Evolutionary conservation across 1,140 invertebrate genomes (phyloP), one percentile per base, ranked within the genome.

Genomic region (Conopomorpha cramerella): DNA sequence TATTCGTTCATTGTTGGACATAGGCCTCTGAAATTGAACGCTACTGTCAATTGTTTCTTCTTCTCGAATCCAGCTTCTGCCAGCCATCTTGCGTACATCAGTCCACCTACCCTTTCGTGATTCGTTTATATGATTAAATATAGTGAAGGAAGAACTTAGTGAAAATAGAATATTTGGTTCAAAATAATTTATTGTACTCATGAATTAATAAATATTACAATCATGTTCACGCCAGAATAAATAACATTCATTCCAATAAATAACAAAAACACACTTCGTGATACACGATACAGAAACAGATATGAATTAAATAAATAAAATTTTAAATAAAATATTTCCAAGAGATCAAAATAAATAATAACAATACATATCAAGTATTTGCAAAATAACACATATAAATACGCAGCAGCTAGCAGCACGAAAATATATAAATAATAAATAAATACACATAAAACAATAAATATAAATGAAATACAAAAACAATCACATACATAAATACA

Each of bases 271-370:
- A 34, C 27, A 43, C 19, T 11, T 35, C 38, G 38, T 40, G 38
- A 40, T 40, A 40, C 38, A 40, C 38, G 38, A 35, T 40, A 40
- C 38, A 25, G 4, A 23, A 23, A 23, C 10, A 23, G n/a, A n/a
- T n/a, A 23, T 23, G 10, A 23, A 6, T 6, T 23, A 6, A 23
- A 23, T 4, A 23, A 23, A 6, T 6, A 6, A 6, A 23, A 4
- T 6, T 23, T 6, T 6, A 23, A 23, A 23, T 6, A 4, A 6
- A 10, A 23, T 23, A 23, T 23, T 23, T 23, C 4, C 4, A 6
- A 23, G 4, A 6, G 10, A 10, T 23, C 10, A 23, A 4, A 23
- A 23, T 23, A 6, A 23, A 6, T n/a, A n/a, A n/a, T n/a, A 23
- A 10, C 19, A 23, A 23, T 23, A 23, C 4, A 23, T 10, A 23